Conservation (phyloP, 1,140 invertebrate genomes). For the Lanistes nyassanus region DNA sequence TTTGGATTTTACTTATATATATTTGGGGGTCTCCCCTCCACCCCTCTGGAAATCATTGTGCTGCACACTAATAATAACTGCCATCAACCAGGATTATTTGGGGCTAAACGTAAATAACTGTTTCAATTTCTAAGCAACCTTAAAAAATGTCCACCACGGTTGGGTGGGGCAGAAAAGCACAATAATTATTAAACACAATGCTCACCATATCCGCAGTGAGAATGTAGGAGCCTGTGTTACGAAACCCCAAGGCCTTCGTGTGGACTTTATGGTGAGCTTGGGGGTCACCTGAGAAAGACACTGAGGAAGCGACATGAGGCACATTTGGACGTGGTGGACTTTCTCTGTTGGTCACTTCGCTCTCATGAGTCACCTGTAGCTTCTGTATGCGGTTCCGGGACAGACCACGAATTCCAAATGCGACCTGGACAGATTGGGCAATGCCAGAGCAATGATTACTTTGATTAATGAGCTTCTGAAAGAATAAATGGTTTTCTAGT, state of each 20-base stretch:
- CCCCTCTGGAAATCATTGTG: too few relatives aligned
- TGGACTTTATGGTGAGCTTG: constrained; percentile 15
- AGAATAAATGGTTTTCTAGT: background rate
- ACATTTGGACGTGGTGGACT: constrained; percentile 16
- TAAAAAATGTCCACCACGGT: background rate
- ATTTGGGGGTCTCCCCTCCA: too few relatives aligned
- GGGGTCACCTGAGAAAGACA: constrained; percentile 21
- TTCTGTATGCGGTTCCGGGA: constrained; percentile 91
- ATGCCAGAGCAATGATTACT: background rate
- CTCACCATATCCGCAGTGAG: constrained; percentile 40
- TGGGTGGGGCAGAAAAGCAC: too few relatives aligned
- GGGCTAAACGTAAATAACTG: background rate
- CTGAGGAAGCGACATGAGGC: constrained; percentile 24
- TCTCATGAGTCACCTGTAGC: constrained; percentile 91
- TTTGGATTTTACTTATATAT: too few relatives aligned
- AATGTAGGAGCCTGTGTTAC: constrained; percentile 29
- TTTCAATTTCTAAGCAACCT: background rate
- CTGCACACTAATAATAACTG: too few relatives aligned
- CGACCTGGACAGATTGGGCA: constrained; percentile 69
- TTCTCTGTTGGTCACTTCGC: constrained; percentile 78
- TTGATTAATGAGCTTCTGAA: too few relatives aligned
- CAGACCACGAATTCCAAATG: constrained; percentile 90
- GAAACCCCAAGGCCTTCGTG: constrained; percentile 31
- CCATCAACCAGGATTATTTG: background rate
- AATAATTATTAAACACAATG: background rate